Percentiles rank a stretch among this genome's conserved stretches.
phyloP scores from a whole-genome alignment of 1,140 invertebrate genomes.

The Cheumatopsyche charites region DNA sequence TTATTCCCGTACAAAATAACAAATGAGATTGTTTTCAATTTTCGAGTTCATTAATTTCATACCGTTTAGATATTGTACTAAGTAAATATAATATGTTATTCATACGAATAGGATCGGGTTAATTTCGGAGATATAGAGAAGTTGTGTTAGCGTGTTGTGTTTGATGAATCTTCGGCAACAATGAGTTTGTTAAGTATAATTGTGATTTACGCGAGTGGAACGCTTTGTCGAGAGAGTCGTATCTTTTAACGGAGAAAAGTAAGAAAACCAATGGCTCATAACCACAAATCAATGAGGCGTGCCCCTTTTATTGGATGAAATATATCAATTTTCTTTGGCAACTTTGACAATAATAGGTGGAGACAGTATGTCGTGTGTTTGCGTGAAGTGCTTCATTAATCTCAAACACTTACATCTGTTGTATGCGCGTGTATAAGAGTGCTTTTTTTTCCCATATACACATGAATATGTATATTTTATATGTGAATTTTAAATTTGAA shows the following conservation, averaged over 20 bases:
- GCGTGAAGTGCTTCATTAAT: too few relatives aligned
- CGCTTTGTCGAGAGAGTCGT: slow-evolving; percentile 5
- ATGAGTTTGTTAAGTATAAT: slow-evolving; percentile 7
- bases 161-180: slow-evolving; percentile 4
- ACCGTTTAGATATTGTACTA: too few relatives aligned
- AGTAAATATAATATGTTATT: too few relatives aligned
- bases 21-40: too few relatives aligned
- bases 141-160: background rate
- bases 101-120: too few relatives aligned
- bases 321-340: slow-evolving; percentile 22
- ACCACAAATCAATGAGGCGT: slow-evolving; percentile 21
- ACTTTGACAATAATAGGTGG: slow-evolving; percentile 16
- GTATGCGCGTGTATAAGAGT: background rate
- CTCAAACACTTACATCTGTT: too few relatives aligned
- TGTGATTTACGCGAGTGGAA: slow-evolving; percentile 17
- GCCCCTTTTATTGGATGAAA: slow-evolving; percentile 22
- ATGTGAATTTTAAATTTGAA: slow-evolving; percentile 2
- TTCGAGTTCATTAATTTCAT: too few relatives aligned
- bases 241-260: slow-evolving; percentile 21
- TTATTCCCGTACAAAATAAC: too few relatives aligned
- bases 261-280: slow-evolving; percentile 20
- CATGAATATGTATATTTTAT: slow-evolving; percentile 14
- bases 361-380: slow-evolving; percentile 5
- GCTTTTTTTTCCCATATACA: background rate
- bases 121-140: background rate